phyloP scores from a whole-genome alignment of 2,888 invertebrate genomes.

The Malthinus seriepunctatus region DNA sequence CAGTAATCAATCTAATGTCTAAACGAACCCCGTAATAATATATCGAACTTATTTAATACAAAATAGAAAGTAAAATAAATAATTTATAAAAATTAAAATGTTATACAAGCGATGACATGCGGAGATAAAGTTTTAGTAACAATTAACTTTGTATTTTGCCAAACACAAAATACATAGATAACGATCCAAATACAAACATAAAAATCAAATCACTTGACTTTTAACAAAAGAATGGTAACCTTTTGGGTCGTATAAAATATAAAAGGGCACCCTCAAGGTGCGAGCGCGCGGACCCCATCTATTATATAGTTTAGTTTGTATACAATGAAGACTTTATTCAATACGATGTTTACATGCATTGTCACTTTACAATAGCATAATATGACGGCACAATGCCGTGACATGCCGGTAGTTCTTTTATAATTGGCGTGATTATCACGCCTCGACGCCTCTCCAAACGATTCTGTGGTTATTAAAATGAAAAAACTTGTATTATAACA shows the following conservation, averaged over 20 bases:
- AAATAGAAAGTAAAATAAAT: neutral
- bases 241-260: slow-evolving; percentile 19
- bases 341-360: slow-evolving; percentile 50
- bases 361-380: slow-evolving; percentile 47
- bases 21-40: slow-evolving; percentile 9
- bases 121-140: slow-evolving; percentile 18
- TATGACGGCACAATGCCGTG: slow-evolving; percentile 45
- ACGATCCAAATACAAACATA: slow-evolving; percentile 18
- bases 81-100: slow-evolving; percentile 10
- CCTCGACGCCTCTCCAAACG: slow-evolving; percentile 44
- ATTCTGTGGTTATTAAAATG: slow-evolving; percentile 27
- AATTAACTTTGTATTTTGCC: slow-evolving; percentile 13
- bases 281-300: slow-evolving; percentile 31
- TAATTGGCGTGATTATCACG: slow-evolving; percentile 52
- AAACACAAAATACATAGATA: slow-evolving; percentile 10
- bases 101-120: slow-evolving; percentile 19
- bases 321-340: slow-evolving; percentile 40
- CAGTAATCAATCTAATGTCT: slow-evolving; percentile 42
- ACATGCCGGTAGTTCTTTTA: slow-evolving; percentile 45
- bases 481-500: slow-evolving; percentile 10
- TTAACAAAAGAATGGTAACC: slow-evolving; percentile 39
- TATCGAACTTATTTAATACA: neutral
- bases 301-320: slow-evolving; percentile 30
- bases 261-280: slow-evolving; percentile 31
- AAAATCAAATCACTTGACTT: slow-evolving; percentile 48